A percentile compares a stretch with the other conserved stretches of the same genome.
phyloP scores from a whole-genome alignment of 1,140 invertebrate genomes.

The Catajapyx aquilonaris region DNA sequence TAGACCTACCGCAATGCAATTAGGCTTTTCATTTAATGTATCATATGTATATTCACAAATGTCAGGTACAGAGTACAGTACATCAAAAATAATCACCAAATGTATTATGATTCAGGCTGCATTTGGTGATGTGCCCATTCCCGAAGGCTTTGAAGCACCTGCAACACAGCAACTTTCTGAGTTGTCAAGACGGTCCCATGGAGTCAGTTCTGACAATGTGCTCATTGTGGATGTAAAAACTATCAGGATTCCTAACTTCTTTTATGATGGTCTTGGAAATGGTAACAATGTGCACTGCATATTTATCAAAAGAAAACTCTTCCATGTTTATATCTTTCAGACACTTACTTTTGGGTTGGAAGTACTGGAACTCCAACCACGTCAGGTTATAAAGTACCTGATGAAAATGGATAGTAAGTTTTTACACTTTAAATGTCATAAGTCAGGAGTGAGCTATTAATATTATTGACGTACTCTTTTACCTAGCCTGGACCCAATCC shows the following conservation, averaged over 20 bases:
- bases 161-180: conserved; percentile 43
- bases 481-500: conserved; percentile 42
- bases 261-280: conserved; percentile 42
- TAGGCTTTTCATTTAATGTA: too few relatives aligned
- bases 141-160: conserved; percentile 79
- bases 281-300: too few relatives aligned
- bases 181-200: conserved; percentile 41
- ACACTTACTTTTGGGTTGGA: conserved; percentile 73
- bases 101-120: conserved; percentile 39
- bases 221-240: conserved; percentile 63
- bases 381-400: conserved; percentile 59
- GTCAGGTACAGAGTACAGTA: too few relatives aligned
- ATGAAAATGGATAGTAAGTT: conserved; percentile 82
- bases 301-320: conserved; percentile 2
- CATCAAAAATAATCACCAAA: too few relatives aligned
- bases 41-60: too few relatives aligned
- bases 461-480: neutral
- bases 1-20: too few relatives aligned
- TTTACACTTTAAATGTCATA: conserved; percentile 4
- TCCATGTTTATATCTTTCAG: conserved; percentile 14
- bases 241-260: conserved; percentile 47
- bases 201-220: conserved; percentile 45
- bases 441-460: conserved; percentile 4
- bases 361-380: conserved; percentile 63
- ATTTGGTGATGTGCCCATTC: conserved; percentile 75